Base-by-base conservation (phyloP, 2,113 vertebrate species). In the Polypterus senegalus region DNA sequence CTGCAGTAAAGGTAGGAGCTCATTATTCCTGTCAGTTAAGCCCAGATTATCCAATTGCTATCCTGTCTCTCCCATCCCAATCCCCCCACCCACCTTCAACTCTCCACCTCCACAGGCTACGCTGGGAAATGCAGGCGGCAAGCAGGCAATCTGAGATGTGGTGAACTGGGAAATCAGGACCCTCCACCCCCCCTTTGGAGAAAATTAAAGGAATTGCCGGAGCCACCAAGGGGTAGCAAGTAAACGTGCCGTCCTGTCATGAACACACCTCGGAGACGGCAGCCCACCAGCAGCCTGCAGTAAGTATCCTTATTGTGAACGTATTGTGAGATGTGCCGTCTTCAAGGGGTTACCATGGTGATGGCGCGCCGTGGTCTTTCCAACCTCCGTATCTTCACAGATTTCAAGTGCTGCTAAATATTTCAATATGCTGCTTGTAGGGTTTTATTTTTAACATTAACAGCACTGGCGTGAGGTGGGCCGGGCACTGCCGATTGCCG, bases 261-360 rank as follows among this genome's bases (percentile, higher is more conserved):
- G 65, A 77, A 77, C 65, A 69, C 74, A 76, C 77, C 75, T 81
- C 66, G 81, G 75, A 72, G 77, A 69, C 69, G 72, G 62, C 78
- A 82, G 68, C 71, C 79, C 69, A 27, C 71, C 67, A 0, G 69
- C 64, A 57, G 27, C 27, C 65, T 74, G 6, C 49, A 77, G 81
- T 83, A 55, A 82, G 81, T 80, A 61, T 53, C 54, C 59, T 59
- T 62, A 71, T 48, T 60, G 52, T 56, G 60, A 64, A 65, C 47
- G 49, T 65, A 54, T 47, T 52, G 66, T 61, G 60, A 47, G 5
- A 62, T 67, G 59, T 70, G 67, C 66, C 61, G 67, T 69, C 68
- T 65, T 65, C 64, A 55, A 49, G 44, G 7, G 67, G 73, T 70
- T 73, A 61, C 70, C 65, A 64, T 73, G 58, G 69, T 61, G 64